Conservation (phyloP, 2,888 invertebrate genomes). For the Axea sp. region DNA sequence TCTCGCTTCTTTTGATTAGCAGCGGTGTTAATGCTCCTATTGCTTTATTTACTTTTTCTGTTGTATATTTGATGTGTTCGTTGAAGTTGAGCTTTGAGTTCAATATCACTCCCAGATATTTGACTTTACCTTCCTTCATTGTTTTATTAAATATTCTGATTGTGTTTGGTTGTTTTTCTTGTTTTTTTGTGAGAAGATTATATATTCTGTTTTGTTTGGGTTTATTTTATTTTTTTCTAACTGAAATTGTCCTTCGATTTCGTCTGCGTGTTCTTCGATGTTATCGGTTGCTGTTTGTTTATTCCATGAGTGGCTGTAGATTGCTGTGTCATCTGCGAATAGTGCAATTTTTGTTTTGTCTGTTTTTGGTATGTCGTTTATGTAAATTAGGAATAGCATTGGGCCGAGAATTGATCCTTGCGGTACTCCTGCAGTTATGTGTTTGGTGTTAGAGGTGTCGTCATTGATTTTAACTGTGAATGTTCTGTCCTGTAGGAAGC, state of each 20-base stretch:
- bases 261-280: not conserved
- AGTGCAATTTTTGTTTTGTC: not conserved
- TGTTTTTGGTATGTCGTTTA: conserved; percentile 1
- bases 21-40: too few relatives aligned
- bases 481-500: too few relatives aligned
- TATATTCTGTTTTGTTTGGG: not conserved
- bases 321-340: conserved; percentile 5
- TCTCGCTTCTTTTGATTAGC: too few relatives aligned
- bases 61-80: too few relatives aligned
- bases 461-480: not conserved
- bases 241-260: too few relatives aligned
- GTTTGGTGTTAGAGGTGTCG: not conserved
- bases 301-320: conserved; percentile 2
- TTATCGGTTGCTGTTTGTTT: not conserved
- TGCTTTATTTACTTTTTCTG: too few relatives aligned
- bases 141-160: too few relatives aligned
- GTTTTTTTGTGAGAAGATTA: too few relatives aligned
- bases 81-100: too few relatives aligned
- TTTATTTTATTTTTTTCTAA: too few relatives aligned
- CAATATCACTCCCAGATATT: too few relatives aligned
- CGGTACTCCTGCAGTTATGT: not conserved
- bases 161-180: not conserved
- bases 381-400: not conserved
- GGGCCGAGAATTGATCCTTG: conserved; percentile 1
- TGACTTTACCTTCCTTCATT: too few relatives aligned